Base-by-base conservation (phyloP, 2,888 invertebrate genomes). In the Elmis aenea region DNA sequence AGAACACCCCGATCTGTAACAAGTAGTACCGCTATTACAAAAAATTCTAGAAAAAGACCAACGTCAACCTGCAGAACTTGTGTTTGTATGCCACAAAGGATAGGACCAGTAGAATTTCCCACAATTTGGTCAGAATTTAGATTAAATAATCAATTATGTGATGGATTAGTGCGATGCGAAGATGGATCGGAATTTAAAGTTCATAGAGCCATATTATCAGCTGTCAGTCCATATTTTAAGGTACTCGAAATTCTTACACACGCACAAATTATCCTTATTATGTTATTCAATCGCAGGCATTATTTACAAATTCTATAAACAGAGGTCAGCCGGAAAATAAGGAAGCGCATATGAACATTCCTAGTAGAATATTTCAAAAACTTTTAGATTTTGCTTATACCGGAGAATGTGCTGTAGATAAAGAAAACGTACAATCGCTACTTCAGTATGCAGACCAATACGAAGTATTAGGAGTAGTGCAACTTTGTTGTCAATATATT, bases 371-470 rank as follows among this genome's bases (percentile, higher is more conserved):
- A 54, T 78, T 88, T 69, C 70, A 70, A 34, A 67, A 76, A 22
- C 76, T 88, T 39, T 73, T 89, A 33, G 83, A 85, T 55, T 87
- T 79, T 58, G 82, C 82, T 0, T 87, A 88, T 58, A 83, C 83
- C 2, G 83, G 83, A 22, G 67, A 71, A 10, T 84, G 83, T 56
- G 61, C 64, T 33, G 75, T 87, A 21, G 77, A 73, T 3, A 69
- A 72, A 21, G 74, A 76, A 14, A 86, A 83, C 58, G 83, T 86
- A 3, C 80, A 85, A 61, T 71, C 74, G 45, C 69, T 87, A 21
- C 64, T 86, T 28, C 77, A 79, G 1, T 76, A 76, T 41, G 83
- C 85, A 2, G 85, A 87, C 60, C 77, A 80, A 51, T 81, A 85
- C 55, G 81, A 83, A 56, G 77, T 87, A 4, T 70, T 81, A 8